Evolutionary conservation across 2,888 invertebrate species (phyloP).

Genomic region (Plusia festucae): DNA sequence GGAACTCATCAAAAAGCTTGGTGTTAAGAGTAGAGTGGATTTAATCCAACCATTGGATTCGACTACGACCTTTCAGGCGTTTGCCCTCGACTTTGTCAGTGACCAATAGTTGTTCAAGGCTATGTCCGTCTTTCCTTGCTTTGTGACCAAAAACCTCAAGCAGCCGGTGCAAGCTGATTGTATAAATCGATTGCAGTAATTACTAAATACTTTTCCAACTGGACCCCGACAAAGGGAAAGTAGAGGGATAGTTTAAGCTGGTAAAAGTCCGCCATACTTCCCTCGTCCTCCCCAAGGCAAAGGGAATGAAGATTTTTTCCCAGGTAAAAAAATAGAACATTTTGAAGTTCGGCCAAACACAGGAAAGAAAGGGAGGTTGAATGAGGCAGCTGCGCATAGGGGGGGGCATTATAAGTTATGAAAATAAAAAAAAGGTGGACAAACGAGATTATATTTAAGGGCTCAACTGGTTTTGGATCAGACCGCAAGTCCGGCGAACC

Average conservation of each 20-base stretch:
- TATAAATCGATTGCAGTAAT: not conserved
- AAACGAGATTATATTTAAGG: not conserved
- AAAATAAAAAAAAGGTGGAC: not conserved
- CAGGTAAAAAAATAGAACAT: not conserved
- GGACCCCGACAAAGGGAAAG: not conserved
- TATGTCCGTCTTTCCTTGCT: too few relatives aligned
- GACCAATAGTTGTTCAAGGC: too few relatives aligned
- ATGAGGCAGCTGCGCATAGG: not conserved
- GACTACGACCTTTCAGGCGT: too few relatives aligned
- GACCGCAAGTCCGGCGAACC: not conserved
- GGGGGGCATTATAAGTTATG: not conserved
- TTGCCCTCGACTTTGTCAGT: too few relatives aligned
- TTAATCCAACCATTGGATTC: too few relatives aligned
- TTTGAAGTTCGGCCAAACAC: not conserved
- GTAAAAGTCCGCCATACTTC: not conserved
- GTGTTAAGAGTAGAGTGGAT: too few relatives aligned
- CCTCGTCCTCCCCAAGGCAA: not conserved
- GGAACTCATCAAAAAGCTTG: too few relatives aligned
- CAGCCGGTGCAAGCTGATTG: too few relatives aligned
- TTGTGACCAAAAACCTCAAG: too few relatives aligned
- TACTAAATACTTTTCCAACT: not conserved
- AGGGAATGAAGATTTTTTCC: too few relatives aligned
- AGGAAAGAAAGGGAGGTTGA: not conserved
- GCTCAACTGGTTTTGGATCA: not conserved
- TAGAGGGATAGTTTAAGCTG: too few relatives aligned